These are phyloP conservation scores for Muntiacus muntjak DNA, from an alignment of 2,113 vertebrate species.

Conservation along the genomic window DNA sequence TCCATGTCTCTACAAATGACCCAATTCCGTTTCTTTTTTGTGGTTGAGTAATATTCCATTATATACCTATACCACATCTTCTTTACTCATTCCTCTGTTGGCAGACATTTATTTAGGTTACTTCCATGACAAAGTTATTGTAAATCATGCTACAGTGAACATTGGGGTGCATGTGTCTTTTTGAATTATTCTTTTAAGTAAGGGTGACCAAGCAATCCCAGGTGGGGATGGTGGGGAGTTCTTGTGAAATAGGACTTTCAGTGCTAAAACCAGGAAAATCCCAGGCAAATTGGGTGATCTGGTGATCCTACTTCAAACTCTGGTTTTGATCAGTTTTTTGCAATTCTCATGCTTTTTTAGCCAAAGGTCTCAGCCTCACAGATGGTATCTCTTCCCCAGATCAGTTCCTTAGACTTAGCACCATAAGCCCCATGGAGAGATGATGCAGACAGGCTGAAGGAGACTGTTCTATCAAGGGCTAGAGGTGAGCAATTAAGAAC, in stretches of 20 bases:
- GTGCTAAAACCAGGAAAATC: background rate
- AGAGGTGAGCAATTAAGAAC: background rate
- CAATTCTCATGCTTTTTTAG: background rate
- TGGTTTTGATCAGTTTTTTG: background rate
- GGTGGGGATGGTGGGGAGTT: accelerated
- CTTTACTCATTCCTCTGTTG: background rate
- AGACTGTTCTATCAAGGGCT: background rate
- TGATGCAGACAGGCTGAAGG: background rate
- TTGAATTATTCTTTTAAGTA: background rate
- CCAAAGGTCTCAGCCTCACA: background rate
- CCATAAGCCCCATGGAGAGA: background rate
- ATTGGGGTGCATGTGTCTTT: background rate
- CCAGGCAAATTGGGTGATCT: background rate
- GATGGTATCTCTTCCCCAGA: background rate
- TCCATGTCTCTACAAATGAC: background rate
- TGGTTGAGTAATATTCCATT: background rate
- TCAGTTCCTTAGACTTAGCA: background rate
- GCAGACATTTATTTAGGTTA: background rate
- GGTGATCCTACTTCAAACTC: background rate
- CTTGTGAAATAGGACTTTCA: background rate
- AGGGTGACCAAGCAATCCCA: background rate
- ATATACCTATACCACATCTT: background rate
- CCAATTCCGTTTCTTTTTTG: background rate
- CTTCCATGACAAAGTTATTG: background rate
- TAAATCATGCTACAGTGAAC: background rate